Base-by-base conservation (phyloP, 2,797 vertebrate species). In the Helarctos malayanus region DNA sequence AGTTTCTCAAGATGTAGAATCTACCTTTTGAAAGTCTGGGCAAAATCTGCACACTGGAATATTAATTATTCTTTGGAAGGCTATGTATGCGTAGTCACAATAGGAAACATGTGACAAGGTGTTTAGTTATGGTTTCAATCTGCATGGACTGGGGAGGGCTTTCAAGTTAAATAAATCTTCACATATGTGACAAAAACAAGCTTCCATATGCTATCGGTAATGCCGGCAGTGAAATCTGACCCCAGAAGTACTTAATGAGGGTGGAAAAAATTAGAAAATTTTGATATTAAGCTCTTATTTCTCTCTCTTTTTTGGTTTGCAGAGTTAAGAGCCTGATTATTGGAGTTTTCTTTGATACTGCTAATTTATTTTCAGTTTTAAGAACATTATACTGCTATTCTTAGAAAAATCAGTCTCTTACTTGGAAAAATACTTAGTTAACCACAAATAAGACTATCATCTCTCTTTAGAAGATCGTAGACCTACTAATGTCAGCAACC, bases 121-220 rank as follows among this genome's bases (percentile, higher is more conserved):
- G 82, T 89, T 95, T 81, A 69, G 91, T 82, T 96, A 96, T 93
- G 92, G 86, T 97, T 97, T 95, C 89, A 85, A 93, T 92, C 84
- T 73, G 94, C 45, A 32, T 32, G 89, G 93, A 95, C 92, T 52
- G 16, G 73, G 41, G 78, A 90, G 52, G 75, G 49, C 79, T 98
- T 97, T 97, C 95, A 97, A 97, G 91, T 96, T 91, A 95, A 98
- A 96, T 98, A 96, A 97, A 97, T 97, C 93, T 95, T 95, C 91
- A 25, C 84, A 78, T 71, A 75, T 97, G 87, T 96, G 93, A 97
- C 91, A 94, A 92, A 97, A 97, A 80, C 83, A 96, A 90, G 87
- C 47, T 94, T 86, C 4, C 10, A 32, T 91, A 68, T 9, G 27
- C 25, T 7, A 21, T 68, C 0, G 32, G 75, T 69, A 89, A 61